Evolutionary conservation across 2,113 vertebrate genomes (phyloP).

Genomic region (Calyptomena viridis): DNA sequence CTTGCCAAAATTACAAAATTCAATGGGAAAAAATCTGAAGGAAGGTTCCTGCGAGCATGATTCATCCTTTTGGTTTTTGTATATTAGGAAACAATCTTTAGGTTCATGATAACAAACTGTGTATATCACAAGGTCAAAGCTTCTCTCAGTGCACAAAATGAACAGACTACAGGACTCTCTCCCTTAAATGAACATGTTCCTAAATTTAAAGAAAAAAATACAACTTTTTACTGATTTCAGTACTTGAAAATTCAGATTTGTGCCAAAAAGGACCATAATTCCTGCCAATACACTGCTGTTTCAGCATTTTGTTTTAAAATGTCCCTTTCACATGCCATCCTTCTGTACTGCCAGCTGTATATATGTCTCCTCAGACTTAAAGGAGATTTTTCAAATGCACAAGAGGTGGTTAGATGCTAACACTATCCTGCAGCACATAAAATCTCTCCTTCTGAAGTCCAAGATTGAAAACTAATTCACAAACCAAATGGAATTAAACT

Average conservation of each 20-base stretch:
- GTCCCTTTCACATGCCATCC: neutral
- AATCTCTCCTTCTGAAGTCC: neutral
- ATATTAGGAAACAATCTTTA: neutral
- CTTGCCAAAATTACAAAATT: neutral
- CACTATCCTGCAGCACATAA: neutral
- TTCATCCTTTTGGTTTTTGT: neutral
- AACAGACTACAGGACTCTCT: neutral
- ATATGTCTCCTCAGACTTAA: neutral
- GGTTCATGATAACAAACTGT: neutral
- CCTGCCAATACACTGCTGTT: neutral
- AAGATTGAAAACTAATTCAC: neutral
- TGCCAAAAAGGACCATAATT: neutral
- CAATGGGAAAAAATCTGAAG: neutral
- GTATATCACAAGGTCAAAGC: neutral
- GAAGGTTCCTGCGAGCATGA: neutral
- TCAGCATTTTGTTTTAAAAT: neutral
- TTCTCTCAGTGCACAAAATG: neutral
- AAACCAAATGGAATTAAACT: neutral
- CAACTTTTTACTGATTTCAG: neutral
- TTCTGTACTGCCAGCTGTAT: neutral
- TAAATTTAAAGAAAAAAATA: neutral
- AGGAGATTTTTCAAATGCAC: neutral
- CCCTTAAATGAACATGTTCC: neutral
- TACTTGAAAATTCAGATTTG: neutral
- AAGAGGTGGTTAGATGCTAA: neutral